Evolutionary conservation across 2,888 invertebrate species (phyloP), one percentile per base, ranked within the genome.

Genomic region (Morpho deidamia): DNA sequence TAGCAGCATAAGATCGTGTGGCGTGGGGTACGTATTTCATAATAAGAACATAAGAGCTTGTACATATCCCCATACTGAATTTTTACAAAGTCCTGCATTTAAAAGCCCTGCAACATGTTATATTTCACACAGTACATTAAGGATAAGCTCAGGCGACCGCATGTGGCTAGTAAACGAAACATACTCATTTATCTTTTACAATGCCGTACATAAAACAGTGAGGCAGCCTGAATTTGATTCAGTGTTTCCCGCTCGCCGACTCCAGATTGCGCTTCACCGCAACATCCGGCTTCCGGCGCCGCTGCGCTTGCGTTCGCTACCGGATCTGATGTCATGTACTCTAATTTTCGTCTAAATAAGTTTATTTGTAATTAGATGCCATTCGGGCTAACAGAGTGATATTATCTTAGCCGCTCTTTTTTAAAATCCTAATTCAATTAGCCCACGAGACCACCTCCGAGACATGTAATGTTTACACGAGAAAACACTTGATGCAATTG

Each of bases 201-300:
- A 70, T 72, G 72, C 69, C 76, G 79, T 83, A 76, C 76, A 83
- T 85, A 81, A 83, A 83, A 82, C 74, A 81, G 74, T 74, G 74
- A 72, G 49, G 58, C 72, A 74, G 78, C 72, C 77, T 80, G 80
- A 80, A 83, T 81, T 86, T 86, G 86, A 88, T 89, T 83, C 87
- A 87, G 74, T 85, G 81, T 83, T 87, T 86, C 84, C 86, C 83
- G 83, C 79, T 77, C 74, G 72, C 76, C 80, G 77, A 80, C 83
- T 86, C 86, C 87, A 89, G 88, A 88, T 88, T 88, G 88, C 81
- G 83, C 82, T 78, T 81, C 83, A 81, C 88, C 88, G 76, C 88
- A 87, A 76, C 85, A 76, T 89, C 88, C 88, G 75, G 83, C 68
- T 85, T 89, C 89, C 88, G 86, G 76, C 63, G 64, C 69, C 66